Evolutionary conservation across 2,113 vertebrate species (phyloP).

Genomic region (Ameiurus melas): DNA sequence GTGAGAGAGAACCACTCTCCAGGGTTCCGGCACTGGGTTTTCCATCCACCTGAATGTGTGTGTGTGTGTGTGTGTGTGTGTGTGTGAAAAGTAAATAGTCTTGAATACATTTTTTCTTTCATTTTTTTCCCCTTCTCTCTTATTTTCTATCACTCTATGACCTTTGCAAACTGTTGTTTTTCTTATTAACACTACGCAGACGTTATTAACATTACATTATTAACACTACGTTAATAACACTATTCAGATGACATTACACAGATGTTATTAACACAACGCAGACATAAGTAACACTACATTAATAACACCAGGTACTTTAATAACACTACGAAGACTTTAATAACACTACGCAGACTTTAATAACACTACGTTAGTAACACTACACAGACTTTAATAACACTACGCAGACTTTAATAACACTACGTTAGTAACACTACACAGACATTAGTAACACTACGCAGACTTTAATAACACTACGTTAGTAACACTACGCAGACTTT

Average conservation of each 20-base stretch:
- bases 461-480: not conserved
- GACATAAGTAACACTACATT: not conserved
- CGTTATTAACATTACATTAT: not conserved
- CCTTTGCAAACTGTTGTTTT: no score
- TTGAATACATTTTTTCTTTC: no score
- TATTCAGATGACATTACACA: no score
- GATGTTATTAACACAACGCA: no score
- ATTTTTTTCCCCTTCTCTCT: no score
- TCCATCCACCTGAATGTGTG: not conserved
- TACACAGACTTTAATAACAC: not conserved
- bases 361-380: not conserved
- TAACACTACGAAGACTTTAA: no score
- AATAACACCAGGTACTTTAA: no score
- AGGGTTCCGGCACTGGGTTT: not conserved
- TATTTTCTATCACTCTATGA: no score
- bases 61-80: constrained; percentile 13
- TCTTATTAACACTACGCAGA: not conserved
- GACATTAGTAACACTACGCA: not conserved
- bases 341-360: not conserved
- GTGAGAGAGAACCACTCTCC: not conserved
- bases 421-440: not conserved
- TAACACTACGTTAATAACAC: not conserved
- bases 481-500: no score
- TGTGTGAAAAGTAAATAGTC: not conserved
- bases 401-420: not conserved